phyloP scores from a whole-genome alignment of 2,888 invertebrate species.

The Caenorhabditis sinica region DNA sequence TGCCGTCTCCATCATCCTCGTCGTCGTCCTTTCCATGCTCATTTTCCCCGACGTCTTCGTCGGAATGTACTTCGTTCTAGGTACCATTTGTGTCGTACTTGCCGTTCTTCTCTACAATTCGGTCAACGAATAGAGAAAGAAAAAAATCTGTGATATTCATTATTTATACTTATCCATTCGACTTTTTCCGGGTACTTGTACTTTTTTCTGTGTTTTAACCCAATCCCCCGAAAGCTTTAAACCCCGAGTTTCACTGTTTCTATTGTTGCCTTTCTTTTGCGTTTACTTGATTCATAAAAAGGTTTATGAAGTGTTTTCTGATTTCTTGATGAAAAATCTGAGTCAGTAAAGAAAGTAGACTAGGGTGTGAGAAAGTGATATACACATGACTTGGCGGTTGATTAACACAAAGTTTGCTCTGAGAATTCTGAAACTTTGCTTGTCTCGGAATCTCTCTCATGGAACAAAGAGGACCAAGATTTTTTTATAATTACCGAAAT shows the following conservation, averaged over 20 bases:
- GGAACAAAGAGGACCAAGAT: too few species aligned
- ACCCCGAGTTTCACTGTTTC: constrained; percentile 1
- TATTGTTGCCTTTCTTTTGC: not conserved
- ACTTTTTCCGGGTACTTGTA: constrained; percentile 2
- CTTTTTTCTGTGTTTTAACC: constrained; percentile 29
- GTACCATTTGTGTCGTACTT: constrained; percentile 80
- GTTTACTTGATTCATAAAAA: too few species aligned
- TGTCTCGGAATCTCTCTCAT: too few species aligned
- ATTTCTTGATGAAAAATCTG: too few species aligned
- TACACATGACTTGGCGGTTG: too few species aligned
- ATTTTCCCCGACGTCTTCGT: constrained; percentile 79
- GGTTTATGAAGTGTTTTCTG: too few species aligned
- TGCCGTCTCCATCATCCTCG: constrained; percentile 82
- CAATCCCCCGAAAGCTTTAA: constrained; percentile 11
- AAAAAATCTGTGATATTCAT: not conserved
- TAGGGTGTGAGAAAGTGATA: too few species aligned
- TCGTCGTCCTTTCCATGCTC: constrained; percentile 79
- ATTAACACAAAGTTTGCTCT: too few species aligned
- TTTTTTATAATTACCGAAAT: too few species aligned
- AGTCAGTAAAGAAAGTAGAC: too few species aligned
- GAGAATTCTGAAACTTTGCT: too few species aligned
- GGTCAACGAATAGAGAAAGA: constrained; percentile 77
- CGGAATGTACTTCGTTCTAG: constrained; percentile 82
- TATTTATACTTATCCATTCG: constrained; percentile 7
- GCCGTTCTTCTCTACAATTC: constrained; percentile 84